A percentile compares a stretch with the other conserved stretches of the same genome.
Conservation (phyloP, 2,888 invertebrate species). For the Coelinius sp. region DNA sequence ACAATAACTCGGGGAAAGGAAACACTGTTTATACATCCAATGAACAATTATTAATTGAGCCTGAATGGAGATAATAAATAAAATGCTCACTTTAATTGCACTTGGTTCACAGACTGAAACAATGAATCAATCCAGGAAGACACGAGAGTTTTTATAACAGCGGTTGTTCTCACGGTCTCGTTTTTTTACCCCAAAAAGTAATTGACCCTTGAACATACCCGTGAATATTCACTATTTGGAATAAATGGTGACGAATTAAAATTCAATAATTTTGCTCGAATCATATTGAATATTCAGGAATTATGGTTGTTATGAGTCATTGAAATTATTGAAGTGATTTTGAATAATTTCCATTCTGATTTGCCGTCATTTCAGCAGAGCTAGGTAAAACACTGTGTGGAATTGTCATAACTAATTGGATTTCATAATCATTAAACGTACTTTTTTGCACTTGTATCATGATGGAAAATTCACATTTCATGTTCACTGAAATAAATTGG, state of each 20-base stretch:
- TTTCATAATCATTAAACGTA: too few species aligned
- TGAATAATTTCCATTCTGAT: too few species aligned
- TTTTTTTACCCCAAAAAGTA: background rate
- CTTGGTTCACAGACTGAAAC: background rate
- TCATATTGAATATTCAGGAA: background rate
- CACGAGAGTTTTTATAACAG: background rate
- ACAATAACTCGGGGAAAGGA: background rate
- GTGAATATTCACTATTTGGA: background rate
- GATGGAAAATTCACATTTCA: too few species aligned
- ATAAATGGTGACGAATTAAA: background rate
- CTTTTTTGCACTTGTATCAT: too few species aligned
- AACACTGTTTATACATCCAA: background rate
- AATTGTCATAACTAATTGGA: too few species aligned
- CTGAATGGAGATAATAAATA: background rate
- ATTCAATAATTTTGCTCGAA: background rate
- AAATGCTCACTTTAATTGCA: background rate
- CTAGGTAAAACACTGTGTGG: too few species aligned
- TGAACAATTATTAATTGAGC: background rate
- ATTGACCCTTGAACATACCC: background rate
- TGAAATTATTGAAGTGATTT: background rate
- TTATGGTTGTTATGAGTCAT: background rate
- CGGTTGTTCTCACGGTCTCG: background rate
- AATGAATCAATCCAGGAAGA: background rate
- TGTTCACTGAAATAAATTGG: too few species aligned
- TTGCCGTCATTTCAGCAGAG: too few species aligned